Conservation (phyloP, 92 coral and sea anemone genomes). For the Porites divaricata region DNA sequence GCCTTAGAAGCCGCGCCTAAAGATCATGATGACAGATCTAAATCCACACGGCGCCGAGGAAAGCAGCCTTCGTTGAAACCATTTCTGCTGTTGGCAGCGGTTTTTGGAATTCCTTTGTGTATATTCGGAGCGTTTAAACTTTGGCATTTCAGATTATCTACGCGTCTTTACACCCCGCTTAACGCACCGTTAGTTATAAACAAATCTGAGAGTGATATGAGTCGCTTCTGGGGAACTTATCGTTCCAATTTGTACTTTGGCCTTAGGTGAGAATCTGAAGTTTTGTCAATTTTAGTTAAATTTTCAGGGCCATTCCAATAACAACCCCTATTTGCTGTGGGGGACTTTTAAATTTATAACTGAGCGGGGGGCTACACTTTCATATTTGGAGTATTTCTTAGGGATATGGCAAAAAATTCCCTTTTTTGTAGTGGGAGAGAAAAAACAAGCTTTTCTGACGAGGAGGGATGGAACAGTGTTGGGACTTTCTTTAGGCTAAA, state of each 20-base stretch:
- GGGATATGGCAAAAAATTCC: too few relatives aligned
- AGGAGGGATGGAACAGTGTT: too few relatives aligned
- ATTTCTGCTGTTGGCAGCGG: slow-evolving; percentile 20
- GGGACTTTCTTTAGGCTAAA: too few relatives aligned
- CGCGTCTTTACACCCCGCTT: slow-evolving; percentile 84
- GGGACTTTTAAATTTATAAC: too few relatives aligned
- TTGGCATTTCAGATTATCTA: slow-evolving; percentile 68
- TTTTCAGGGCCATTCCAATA: too few relatives aligned
- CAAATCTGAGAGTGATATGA: slow-evolving; percentile 69
- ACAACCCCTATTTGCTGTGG: neutral
- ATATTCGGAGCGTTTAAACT: slow-evolving; percentile 64
- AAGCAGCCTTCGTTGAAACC: slow-evolving; percentile 34
- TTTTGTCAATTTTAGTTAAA: neutral
- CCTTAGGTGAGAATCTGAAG: slow-evolving; percentile 57
- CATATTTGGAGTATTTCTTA: too few relatives aligned
- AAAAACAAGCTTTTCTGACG: too few relatives aligned
- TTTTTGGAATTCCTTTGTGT: slow-evolving; percentile 34
- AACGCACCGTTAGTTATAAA: slow-evolving; percentile 81
- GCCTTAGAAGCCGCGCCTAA: slow-evolving; percentile 31
- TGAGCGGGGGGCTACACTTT: too few relatives aligned
- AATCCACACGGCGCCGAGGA: slow-evolving; percentile 49
- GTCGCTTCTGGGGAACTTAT: slow-evolving; percentile 95
- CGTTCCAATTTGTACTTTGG: slow-evolving; percentile 97
- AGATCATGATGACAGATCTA: slow-evolving; percentile 48
- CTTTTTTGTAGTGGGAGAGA: too few relatives aligned